phyloP scores from a whole-genome alignment of 1,140 invertebrate species.

The Mizuhopecten yessoensis region DNA sequence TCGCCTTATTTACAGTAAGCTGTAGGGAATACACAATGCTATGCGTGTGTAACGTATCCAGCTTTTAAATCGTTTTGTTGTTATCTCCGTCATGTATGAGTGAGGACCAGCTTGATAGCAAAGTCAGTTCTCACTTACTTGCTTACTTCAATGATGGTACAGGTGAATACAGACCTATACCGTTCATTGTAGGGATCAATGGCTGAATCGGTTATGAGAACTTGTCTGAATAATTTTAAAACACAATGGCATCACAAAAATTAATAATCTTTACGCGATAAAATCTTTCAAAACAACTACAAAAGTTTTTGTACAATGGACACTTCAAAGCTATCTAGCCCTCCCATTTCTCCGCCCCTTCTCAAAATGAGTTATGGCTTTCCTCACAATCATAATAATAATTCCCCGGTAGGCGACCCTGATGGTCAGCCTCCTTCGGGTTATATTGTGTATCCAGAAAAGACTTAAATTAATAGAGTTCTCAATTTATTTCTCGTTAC shows the following conservation, averaged over 20 bases:
- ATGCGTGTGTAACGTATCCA: too few species aligned
- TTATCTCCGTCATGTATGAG: too few species aligned
- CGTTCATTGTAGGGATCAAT: too few species aligned
- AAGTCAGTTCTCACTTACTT: too few species aligned
- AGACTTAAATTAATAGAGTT: background rate
- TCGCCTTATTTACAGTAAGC: too few species aligned
- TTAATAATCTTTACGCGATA: background rate
- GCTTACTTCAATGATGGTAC: too few species aligned
- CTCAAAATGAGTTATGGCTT: background rate
- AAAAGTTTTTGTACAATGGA: background rate
- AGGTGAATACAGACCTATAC: too few species aligned
- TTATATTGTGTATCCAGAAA: background rate
- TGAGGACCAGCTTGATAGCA: too few species aligned
- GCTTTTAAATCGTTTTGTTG: too few species aligned
- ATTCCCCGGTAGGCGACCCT: background rate
- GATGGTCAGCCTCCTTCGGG: background rate
- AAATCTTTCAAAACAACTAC: background rate
- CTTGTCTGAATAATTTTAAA: too few species aligned
- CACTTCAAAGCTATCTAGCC: background rate
- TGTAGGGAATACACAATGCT: too few species aligned
- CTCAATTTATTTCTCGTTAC: background rate
- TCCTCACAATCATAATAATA: background rate
- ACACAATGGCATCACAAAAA: background rate
- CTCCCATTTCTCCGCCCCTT: background rate
- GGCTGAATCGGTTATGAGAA: too few species aligned